Percentiles rank a stretch among this genome's conserved stretches.
Evolutionary conservation across 1,140 invertebrate species (phyloP).

Genomic region (Myzus persicae): DNA sequence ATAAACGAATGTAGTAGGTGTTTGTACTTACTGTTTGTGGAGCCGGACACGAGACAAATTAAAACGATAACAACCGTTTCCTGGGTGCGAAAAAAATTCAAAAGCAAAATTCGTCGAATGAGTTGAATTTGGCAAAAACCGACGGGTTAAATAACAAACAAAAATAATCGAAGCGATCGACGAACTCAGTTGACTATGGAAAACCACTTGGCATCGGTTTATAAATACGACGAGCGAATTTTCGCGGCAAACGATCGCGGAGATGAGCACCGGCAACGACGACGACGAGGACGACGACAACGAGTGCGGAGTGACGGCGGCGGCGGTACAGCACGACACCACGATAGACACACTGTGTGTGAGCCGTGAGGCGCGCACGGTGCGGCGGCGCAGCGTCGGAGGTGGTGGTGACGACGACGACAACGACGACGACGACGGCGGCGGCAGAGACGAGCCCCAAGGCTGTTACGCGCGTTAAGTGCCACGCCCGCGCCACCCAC

Average conservation of each 20-base stretch:
- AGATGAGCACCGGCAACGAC: neutral
- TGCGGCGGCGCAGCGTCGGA: neutral
- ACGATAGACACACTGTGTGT: constrained; percentile 17
- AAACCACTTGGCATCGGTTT: neutral
- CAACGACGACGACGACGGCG: neutral
- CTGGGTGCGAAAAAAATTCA: neutral
- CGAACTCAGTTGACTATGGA: neutral
- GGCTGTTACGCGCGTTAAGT: constrained; percentile 54
- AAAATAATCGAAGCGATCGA: neutral
- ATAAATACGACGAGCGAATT: constrained; percentile 2
- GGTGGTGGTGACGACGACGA: constrained; percentile 10
- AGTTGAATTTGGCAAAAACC: neutral
- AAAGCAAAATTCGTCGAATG: neutral
- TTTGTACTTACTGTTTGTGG: neutral
- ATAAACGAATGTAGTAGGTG: neutral
- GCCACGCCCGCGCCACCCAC: constrained; percentile 52
- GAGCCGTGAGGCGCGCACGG: neutral
- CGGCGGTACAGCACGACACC: neutral
- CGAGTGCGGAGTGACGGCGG: neutral
- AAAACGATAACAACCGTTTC: neutral
- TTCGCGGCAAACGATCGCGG: constrained; percentile 38
- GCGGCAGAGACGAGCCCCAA: constrained; percentile 18
- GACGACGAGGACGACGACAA: neutral
- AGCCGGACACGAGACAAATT: neutral
- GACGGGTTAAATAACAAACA: neutral